phyloP scores from a whole-genome alignment of 2,888 invertebrate genomes.

The Patella caerulea region DNA sequence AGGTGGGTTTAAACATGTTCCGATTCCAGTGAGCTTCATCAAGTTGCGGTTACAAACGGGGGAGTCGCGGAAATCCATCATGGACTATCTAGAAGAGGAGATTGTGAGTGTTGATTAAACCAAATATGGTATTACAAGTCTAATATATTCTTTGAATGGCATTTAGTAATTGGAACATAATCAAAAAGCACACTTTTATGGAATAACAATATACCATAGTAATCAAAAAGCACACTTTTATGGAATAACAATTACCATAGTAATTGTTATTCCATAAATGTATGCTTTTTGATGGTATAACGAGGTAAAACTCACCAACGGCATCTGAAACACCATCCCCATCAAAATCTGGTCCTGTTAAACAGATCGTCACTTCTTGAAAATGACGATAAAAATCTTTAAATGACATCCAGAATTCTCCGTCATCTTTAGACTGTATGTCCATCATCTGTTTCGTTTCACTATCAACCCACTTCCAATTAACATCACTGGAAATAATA shows the following conservation, averaged over 20 bases:
- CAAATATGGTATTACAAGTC: no score
- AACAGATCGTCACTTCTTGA: constrained; percentile 73
- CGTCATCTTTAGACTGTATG: constrained; percentile 68
- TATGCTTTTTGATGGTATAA: no score
- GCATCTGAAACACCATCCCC: constrained; percentile 69
- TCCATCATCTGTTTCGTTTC: constrained; percentile 66
- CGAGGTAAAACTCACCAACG: constrained; percentile 44
- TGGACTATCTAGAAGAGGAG: neutral
- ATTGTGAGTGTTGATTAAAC: no score
- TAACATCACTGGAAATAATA: constrained; percentile 63
- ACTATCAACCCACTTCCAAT: constrained; percentile 71
- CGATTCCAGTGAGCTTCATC: neutral
- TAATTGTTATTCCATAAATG: no score
- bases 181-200: no score
- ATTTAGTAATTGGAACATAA: no score
- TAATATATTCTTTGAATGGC: no score
- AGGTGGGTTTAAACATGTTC: no score
- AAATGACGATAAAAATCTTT: constrained; percentile 72
- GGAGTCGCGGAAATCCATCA: neutral
- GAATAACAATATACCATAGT: no score
- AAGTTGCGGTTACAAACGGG: neutral
- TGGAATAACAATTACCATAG: no score
- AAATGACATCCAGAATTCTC: constrained; percentile 74
- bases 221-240: no score
- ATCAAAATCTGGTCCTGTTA: constrained; percentile 72